phyloP scores from a whole-genome alignment of 1,140 invertebrate species.

The Hormaphis cornu region DNA sequence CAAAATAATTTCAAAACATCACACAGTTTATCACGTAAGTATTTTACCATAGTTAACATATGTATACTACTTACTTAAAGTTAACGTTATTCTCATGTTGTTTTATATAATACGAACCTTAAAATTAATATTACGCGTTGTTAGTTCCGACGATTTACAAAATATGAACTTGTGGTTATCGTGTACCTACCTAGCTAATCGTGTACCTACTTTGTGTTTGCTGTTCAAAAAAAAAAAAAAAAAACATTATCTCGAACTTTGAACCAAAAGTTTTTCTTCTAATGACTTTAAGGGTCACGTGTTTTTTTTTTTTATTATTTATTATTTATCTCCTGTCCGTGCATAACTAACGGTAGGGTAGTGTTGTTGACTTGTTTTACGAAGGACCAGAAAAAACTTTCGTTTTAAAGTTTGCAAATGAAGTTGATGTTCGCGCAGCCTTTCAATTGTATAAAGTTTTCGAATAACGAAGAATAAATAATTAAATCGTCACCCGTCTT shows the following conservation, averaged over 20 bases:
- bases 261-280: not conserved
- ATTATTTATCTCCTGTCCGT: not conserved
- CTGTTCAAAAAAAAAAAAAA: too few species aligned
- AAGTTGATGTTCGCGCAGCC: not conserved
- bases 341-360: constrained; percentile 7
- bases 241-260: not conserved
- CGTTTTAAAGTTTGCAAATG: constrained; percentile 5
- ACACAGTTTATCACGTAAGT: too few species aligned
- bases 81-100: too few species aligned
- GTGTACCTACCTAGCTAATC: too few species aligned
- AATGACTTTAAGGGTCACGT: not conserved
- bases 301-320: not conserved
- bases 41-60: too few species aligned
- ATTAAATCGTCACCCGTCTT: constrained; percentile 14
- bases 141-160: too few species aligned
- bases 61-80: too few species aligned
- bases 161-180: too few species aligned
- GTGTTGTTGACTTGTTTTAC: constrained; percentile 3
- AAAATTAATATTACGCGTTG: too few species aligned
- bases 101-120: too few species aligned
- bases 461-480: constrained; percentile 25
- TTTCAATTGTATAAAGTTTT: constrained; percentile 9
- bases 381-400: not conserved
- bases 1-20: too few species aligned
- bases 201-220: too few species aligned